A percentile compares a stretch with the other conserved stretches of the same genome.
These are phyloP conservation scores for Pao palembangensis DNA, from an alignment of 2,113 vertebrate genomes.

Conservation along the genomic window DNA sequence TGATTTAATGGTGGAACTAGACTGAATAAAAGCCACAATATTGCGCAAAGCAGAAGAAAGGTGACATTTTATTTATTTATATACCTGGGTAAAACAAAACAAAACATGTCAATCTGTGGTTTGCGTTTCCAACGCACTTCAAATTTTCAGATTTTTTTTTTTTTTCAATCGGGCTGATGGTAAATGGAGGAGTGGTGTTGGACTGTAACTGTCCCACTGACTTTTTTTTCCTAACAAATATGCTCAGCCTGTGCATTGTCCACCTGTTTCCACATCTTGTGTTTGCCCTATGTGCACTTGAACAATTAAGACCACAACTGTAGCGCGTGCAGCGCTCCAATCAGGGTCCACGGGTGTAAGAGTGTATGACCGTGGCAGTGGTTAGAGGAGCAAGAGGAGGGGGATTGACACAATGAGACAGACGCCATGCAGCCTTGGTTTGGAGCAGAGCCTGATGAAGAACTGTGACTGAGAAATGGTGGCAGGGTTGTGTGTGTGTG, in stretches of 20 bases:
- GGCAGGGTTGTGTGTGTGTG: conserved; percentile 30
- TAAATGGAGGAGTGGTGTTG: no score
- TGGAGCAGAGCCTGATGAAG: conserved; percentile 67
- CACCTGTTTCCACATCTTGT: conserved; percentile 29
- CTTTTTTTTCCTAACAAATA: no score
- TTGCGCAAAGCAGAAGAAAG: no score
- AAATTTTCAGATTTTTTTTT: no score
- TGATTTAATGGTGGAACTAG: no score
- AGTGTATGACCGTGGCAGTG: conserved; percentile 49
- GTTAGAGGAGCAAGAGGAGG: conserved; percentile 35
- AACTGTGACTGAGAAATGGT: conserved; percentile 61
- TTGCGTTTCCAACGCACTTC: no score
- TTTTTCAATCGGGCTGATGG: no score
- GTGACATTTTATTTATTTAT: no score
- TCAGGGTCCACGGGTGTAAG: conserved; percentile 30
- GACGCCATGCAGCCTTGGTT: conserved; percentile 67
- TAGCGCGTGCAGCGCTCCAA: conserved; percentile 47
- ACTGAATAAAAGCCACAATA: no score
- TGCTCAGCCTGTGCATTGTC: conserved; percentile 16
- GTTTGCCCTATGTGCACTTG: conserved; percentile 17
- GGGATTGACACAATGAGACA: conserved; percentile 55
- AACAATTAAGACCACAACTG: conserved; percentile 10
- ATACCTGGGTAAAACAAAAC: no score
- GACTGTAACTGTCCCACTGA: no score
- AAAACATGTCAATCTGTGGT: no score